Base-by-base conservation (phyloP, 64 coral and sea anemone species). In the Acropora tenuis region DNA sequence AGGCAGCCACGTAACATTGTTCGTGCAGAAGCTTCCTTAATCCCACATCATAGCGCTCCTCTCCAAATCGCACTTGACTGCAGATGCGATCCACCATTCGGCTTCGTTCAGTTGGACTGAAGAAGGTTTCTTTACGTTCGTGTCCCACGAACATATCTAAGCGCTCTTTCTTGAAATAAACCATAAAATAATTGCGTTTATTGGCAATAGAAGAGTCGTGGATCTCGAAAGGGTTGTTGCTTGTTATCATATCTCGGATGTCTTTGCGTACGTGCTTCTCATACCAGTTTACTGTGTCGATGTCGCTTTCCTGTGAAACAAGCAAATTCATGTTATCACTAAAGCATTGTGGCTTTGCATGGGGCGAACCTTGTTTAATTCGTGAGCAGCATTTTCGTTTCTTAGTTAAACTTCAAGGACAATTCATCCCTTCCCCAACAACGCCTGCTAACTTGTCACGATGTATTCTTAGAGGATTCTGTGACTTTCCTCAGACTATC, bases 21-120 rank as follows among this genome's bases (percentile, higher is more conserved):
- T 96, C 78, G 68, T 94, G 94, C 30, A 95, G 41, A 57, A 99
- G 80, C 78, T 86, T 92, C 58, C 88, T 90, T 47, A 99, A 89
- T 1, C 97, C 97, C 66, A 94, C 84, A 84, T 99, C 97, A 95
- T 89, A 98, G 12, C 87, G 86, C 2, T 83, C 77, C 10, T 93
- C 91, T 59, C 87, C 92, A 89, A 94, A 99, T 30, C 88, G 49
- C 19, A 86, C 74, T 76, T 96, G 75, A 43, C 88, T 89, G 58
- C 94, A 96, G 73, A 99, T 88, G 4, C 83, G 88, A 48, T 95
- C 91, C 5, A 96, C 87, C 94, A 99, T 96, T 30, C 94, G 94
- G 74, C 97, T 99, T 69, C 97, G 83, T 46, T 99, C 97, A 43
- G 94, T 77, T 50, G 47, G 83, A 47, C 88, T 92, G 41, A 99